These are phyloP conservation scores for Sciurus carolinensis DNA, from an alignment of 2,797 vertebrate species.

Conservation along the genomic window DNA sequence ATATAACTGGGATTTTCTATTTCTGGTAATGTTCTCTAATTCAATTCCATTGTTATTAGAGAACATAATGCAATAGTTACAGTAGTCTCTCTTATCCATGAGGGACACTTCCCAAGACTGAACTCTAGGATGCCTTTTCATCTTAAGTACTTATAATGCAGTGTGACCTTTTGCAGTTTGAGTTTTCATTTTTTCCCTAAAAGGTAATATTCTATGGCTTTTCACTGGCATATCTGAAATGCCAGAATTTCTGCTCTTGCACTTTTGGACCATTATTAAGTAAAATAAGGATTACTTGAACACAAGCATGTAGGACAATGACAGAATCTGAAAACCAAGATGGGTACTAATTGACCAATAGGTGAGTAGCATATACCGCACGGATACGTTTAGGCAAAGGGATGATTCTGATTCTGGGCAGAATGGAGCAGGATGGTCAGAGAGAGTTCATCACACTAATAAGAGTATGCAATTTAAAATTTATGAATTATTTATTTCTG, in stretches of 20 bases:
- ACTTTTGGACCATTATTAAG: neutral
- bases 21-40: neutral
- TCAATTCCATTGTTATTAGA: conserved; percentile 17
- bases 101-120: neutral
- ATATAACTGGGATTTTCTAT: neutral
- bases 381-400: neutral
- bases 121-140: neutral
- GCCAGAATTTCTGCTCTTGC: neutral
- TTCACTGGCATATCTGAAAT: neutral
- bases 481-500: neutral
- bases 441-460: neutral
- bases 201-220: neutral
- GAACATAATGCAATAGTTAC: neutral
- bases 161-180: neutral
- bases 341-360: neutral
- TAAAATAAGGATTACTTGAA: neutral
- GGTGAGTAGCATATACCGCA: neutral
- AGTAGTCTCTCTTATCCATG: neutral
- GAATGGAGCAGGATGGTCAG: no score
- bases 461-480: neutral
- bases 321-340: neutral
- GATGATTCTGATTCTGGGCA: neutral
- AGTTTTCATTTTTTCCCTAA: neutral
- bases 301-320: neutral
- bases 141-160: neutral